Evolutionary conservation across 2,888 invertebrate genomes (phyloP).

Genomic region (Pilophorus perplexus): DNA sequence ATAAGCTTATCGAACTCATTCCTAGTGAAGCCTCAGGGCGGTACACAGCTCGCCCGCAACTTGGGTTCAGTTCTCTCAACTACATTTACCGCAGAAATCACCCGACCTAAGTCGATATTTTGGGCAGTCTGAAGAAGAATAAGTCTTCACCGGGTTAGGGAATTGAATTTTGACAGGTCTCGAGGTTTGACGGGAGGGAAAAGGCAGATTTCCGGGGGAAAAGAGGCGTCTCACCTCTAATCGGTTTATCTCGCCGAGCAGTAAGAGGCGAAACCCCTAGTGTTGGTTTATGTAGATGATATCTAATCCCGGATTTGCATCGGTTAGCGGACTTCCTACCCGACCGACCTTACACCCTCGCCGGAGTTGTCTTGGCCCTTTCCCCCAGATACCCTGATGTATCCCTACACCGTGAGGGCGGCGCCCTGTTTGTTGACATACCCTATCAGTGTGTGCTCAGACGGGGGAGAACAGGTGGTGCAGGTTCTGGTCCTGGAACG

Average conservation of each 20-base stretch:
- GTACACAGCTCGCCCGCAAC: no score
- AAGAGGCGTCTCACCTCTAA: constrained; percentile 38
- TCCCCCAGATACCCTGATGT: background rate
- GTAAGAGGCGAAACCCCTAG: constrained; percentile 21
- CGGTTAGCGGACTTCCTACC: constrained; percentile 41
- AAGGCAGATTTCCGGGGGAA: background rate
- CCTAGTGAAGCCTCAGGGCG: no score
- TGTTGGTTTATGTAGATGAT: constrained; percentile 48
- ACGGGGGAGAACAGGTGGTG: constrained; percentile 22
- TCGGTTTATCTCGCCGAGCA: constrained; percentile 37
- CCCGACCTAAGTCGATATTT: no score
- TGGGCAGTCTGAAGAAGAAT: no score
- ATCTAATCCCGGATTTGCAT: constrained; percentile 48
- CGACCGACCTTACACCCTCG: background rate
- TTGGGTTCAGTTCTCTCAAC: no score
- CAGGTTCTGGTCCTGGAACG: no score
- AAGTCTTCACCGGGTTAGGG: no score
- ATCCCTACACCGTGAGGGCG: background rate
- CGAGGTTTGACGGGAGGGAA: no score
- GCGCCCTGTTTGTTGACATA: constrained; percentile 25
- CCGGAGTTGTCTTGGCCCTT: background rate
- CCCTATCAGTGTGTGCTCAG: constrained; percentile 38
- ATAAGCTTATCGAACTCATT: no score
- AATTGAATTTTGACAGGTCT: no score
- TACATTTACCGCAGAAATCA: no score